A percentile compares a stretch with the other conserved stretches of the same genome.
Evolutionary conservation across 2,888 invertebrate genomes (phyloP).

Genomic region (Nemoura dubitans): DNA sequence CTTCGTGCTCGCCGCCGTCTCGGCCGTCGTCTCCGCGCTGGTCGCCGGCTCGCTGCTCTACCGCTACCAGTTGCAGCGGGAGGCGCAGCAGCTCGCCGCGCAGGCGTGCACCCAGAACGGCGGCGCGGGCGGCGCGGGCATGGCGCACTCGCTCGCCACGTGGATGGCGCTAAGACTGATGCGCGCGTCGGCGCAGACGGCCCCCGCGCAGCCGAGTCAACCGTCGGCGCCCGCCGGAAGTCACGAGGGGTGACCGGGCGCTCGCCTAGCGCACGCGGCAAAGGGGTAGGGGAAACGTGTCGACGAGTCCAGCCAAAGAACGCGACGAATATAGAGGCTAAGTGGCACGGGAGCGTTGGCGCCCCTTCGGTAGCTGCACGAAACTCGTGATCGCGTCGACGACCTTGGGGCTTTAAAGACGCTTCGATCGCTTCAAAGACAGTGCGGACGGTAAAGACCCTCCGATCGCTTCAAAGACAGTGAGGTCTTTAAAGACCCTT

Average conservation of each 20-base stretch:
- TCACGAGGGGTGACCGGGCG: conserved; percentile 35
- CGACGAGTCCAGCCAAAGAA: conserved; percentile 34
- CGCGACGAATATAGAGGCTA: conserved; percentile 23
- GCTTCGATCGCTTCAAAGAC: too few species aligned
- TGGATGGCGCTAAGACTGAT: conserved; percentile 78
- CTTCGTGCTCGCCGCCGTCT: conserved; percentile 86
- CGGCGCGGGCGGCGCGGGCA: conserved; percentile 62
- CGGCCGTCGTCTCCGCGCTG: conserved; percentile 86
- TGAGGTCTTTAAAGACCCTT: too few species aligned
- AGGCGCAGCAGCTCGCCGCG: conserved; percentile 60
- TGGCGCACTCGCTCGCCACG: conserved; percentile 72
- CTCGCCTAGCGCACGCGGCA: background rate
- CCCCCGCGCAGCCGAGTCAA: conserved; percentile 51
- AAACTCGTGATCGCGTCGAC: too few species aligned
- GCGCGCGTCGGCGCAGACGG: conserved; percentile 58
- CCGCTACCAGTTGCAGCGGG: conserved; percentile 79
- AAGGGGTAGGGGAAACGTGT: background rate
- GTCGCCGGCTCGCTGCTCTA: conserved; percentile 86
- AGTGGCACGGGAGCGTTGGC: background rate
- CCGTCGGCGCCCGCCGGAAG: background rate
- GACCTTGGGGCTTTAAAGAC: too few species aligned
- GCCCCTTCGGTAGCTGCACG: too few species aligned
- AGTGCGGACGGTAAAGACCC: too few species aligned
- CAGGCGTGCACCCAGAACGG: conserved; percentile 55
- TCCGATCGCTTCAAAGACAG: too few species aligned